phyloP scores from a whole-genome alignment of 2,888 invertebrate genomes.

The Netelia melanura region DNA sequence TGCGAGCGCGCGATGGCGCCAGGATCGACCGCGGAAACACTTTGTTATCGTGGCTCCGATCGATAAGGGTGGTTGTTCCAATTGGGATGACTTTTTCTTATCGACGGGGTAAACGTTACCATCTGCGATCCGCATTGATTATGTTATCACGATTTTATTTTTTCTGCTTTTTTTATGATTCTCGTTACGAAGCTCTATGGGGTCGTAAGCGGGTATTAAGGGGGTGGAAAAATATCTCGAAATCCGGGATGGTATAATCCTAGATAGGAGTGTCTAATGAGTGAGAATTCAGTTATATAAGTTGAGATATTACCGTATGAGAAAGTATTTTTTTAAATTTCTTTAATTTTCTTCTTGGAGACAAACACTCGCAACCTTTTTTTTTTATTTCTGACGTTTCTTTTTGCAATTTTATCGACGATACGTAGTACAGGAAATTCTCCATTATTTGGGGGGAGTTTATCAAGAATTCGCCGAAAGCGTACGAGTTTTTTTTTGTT shows the following conservation, averaged over 20 bases:
- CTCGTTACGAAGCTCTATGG: neutral
- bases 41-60: conserved; percentile 37
- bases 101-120: conserved; percentile 47
- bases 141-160: neutral
- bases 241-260: neutral
- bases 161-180: neutral
- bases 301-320: too few relatives aligned
- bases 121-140: conserved; percentile 9
- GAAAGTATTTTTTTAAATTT: too few relatives aligned
- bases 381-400: too few relatives aligned
- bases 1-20: neutral
- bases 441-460: too few relatives aligned
- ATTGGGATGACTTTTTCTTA: conserved; percentile 27
- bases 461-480: neutral
- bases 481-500: neutral
- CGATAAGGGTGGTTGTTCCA: conserved; percentile 29
- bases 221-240: neutral
- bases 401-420: too few relatives aligned
- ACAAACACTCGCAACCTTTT: too few relatives aligned
- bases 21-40: neutral
- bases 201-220: neutral
- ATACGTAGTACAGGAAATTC: too few relatives aligned
- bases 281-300: neutral
- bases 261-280: neutral
- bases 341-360: too few relatives aligned